These are phyloP conservation scores for Naja naja DNA, from an alignment of 2,113 vertebrate genomes.

Conservation along the genomic window DNA sequence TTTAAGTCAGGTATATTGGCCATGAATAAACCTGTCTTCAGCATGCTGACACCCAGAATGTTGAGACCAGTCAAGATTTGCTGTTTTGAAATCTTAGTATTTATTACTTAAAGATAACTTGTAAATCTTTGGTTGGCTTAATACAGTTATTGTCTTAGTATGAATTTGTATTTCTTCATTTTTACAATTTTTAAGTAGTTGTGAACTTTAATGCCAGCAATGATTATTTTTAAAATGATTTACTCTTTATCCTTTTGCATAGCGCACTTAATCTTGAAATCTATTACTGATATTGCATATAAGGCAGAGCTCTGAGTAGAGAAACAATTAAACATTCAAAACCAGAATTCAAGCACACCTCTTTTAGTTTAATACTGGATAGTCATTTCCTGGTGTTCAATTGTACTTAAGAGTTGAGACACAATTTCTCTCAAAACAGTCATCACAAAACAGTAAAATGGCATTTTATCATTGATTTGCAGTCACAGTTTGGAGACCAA, in stretches of 20 bases:
- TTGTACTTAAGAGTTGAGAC: background rate
- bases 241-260: background rate
- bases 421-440: background rate
- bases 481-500: background rate
- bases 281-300: slow-evolving; percentile 16
- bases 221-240: background rate
- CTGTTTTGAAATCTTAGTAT: slow-evolving; percentile 50
- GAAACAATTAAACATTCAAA: background rate
- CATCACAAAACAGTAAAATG: background rate
- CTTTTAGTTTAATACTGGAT: background rate
- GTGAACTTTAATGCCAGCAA: slow-evolving; percentile 9
- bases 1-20: background rate
- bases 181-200: background rate
- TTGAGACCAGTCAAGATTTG: slow-evolving; percentile 55
- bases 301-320: slow-evolving; percentile 28
- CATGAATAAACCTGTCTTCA: slow-evolving; percentile 11
- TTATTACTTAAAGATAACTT: background rate
- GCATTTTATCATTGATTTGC: background rate
- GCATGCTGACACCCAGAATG: slow-evolving; percentile 35
- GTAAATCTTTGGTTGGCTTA: background rate
- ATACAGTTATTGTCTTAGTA: background rate
- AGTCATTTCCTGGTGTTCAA: background rate
- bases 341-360: background rate
- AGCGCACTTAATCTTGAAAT: slow-evolving; percentile 10
- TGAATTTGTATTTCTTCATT: background rate